A percentile compares a stretch with the other conserved stretches of the same genome.
Conservation (phyloP, 2,888 invertebrate species). For the Caenorhabditis afra region DNA sequence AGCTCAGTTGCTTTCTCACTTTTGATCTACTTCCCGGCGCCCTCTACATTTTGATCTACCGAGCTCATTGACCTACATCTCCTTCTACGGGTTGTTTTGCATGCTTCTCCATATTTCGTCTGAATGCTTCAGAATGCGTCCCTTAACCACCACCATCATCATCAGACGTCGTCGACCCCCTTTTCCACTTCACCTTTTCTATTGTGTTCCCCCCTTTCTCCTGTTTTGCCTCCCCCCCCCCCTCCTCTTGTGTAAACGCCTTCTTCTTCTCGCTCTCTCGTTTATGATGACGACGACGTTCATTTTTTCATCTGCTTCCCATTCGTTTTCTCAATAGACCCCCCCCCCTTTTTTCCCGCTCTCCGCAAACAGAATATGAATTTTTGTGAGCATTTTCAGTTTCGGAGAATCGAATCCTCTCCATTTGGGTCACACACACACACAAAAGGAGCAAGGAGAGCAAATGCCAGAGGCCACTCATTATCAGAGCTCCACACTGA, state of each 20-base stretch:
- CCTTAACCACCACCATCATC: not conserved
- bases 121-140: not conserved
- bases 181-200: slow-evolving; percentile 5
- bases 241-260: slow-evolving; percentile 9
- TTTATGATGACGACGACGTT: not conserved
- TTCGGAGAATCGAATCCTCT: too few species aligned
- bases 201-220: not conserved
- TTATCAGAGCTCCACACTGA: not conserved
- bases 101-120: too few species aligned
- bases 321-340: not conserved
- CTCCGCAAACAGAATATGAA: too few species aligned
- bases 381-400: too few species aligned
- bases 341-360: too few species aligned
- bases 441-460: not conserved
- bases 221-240: too few species aligned
- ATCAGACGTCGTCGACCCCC: not conserved
- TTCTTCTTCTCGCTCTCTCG: not conserved
- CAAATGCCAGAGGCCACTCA: not conserved
- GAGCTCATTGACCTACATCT: too few species aligned
- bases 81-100: too few species aligned
- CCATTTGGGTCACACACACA: too few species aligned
- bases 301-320: not conserved
- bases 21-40: too few species aligned
- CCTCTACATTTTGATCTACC: too few species aligned
- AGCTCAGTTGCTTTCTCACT: too few species aligned